Evolutionary conservation across 2,797 vertebrate genomes (phyloP).

Genomic region (Coregonus ussuriensis): DNA sequence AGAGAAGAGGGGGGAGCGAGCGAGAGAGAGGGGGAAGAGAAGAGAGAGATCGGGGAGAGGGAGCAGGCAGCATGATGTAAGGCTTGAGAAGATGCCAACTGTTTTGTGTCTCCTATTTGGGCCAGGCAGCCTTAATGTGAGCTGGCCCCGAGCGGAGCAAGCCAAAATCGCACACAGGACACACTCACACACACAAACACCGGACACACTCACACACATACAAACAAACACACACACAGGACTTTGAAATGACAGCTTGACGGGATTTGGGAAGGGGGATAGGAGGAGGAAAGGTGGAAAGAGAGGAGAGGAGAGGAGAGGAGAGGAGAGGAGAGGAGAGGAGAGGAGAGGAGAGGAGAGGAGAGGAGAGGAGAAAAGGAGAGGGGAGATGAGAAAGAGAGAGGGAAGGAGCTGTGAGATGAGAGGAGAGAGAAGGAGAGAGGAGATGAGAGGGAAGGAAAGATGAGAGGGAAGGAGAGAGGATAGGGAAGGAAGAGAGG

Average conservation of each 20-base stretch:
- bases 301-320: too few relatives aligned
- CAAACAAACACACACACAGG: constrained; percentile 18
- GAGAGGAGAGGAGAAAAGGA: too few relatives aligned
- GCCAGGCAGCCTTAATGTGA: constrained; percentile 85
- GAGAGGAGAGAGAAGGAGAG: too few relatives aligned
- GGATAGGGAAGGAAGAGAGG: too few relatives aligned
- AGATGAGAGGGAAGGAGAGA: too few relatives aligned
- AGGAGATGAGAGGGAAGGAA: too few relatives aligned
- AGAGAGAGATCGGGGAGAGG: background rate
- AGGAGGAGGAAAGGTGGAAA: background rate
- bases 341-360: too few relatives aligned
- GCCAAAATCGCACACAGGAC: constrained; percentile 64
- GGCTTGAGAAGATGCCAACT: constrained; percentile 89
- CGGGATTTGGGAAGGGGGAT: constrained; percentile 60
- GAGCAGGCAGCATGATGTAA: constrained; percentile 85
- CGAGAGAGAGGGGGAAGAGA: constrained; percentile 1
- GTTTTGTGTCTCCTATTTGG: constrained; percentile 82
- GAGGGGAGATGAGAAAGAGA: too few relatives aligned
- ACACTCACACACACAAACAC: constrained; percentile 29
- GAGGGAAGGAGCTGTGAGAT: too few relatives aligned
- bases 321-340: too few relatives aligned
- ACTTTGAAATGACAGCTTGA: constrained; percentile 73
- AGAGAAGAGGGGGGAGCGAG: constrained; percentile 8
- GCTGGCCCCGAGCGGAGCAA: constrained; percentile 65
- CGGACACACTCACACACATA: constrained; percentile 49